phyloP scores from a whole-genome alignment of 2,888 invertebrate species.

The Barypeithes pellucidus region DNA sequence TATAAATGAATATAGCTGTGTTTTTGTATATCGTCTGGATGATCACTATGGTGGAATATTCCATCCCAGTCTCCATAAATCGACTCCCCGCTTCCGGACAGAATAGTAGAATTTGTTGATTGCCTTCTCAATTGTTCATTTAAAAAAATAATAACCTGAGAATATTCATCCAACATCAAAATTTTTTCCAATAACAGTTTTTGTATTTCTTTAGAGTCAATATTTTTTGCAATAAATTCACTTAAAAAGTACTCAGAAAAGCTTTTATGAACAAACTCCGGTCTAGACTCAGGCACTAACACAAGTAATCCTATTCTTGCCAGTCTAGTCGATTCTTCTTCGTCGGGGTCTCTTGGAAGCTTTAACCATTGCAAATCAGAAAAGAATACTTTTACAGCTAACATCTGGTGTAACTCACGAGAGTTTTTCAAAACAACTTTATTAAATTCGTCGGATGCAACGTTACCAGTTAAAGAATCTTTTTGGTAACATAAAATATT shows the following conservation, averaged over 20 bases:
- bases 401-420: not conserved
- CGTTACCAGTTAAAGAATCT: slow-evolving; percentile 25
- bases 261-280: slow-evolving; percentile 26
- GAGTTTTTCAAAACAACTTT: not conserved
- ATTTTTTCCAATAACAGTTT: slow-evolving; percentile 14
- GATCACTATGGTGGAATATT: not conserved
- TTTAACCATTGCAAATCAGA: slow-evolving; percentile 1
- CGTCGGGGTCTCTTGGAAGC: too few species aligned
- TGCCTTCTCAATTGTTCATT: slow-evolving; percentile 15
- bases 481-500: slow-evolving; percentile 39
- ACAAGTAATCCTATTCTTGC: slow-evolving; percentile 39
- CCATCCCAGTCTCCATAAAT: not conserved
- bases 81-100: not conserved
- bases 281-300: slow-evolving; percentile 20
- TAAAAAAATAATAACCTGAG: slow-evolving; percentile 1
- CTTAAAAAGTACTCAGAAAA: slow-evolving; percentile 45
- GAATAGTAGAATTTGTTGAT: not conserved
- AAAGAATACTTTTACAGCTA: slow-evolving; percentile 24
- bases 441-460: not conserved
- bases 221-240: slow-evolving; percentile 28
- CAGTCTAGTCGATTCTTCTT: not conserved
- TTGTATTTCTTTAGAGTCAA: slow-evolving; percentile 8
- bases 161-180: slow-evolving; percentile 7
- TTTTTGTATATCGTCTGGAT: not conserved
- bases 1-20: not conserved